Evolutionary conservation across 92 coral and sea anemone species (phyloP).

Genomic region (Galaxea fascicularis): DNA sequence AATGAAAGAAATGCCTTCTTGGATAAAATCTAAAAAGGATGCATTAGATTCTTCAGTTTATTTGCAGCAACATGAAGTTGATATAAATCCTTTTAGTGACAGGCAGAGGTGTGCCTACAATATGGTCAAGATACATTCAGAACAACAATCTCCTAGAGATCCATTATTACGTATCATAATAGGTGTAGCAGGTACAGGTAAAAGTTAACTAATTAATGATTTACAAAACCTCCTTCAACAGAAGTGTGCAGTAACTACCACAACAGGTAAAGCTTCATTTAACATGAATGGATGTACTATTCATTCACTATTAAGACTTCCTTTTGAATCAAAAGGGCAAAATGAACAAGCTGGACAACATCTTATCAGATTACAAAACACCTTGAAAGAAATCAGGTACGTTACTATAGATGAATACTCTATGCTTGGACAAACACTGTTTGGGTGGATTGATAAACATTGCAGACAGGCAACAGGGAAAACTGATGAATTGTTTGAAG

Average conservation of each 20-base stretch:
- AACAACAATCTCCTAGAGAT: conserved; percentile 44
- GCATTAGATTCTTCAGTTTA: too few relatives aligned
- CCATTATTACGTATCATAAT: conserved; percentile 44
- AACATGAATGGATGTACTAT: conserved; percentile 58
- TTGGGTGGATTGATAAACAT: conserved; percentile 64
- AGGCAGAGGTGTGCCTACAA: conserved; percentile 52
- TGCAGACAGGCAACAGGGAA: conserved; percentile 65
- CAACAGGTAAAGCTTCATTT: conserved; percentile 56
- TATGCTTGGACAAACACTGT: conserved; percentile 64
- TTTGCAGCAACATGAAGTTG: too few relatives aligned
- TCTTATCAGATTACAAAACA: conserved; percentile 48
- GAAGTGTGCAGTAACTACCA: conserved; percentile 31
- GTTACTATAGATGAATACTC: conserved; percentile 60
- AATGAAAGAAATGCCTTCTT: too few relatives aligned
- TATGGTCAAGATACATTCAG: conserved; percentile 45
- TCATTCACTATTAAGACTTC: conserved; percentile 58
- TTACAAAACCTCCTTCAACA: conserved; percentile 50
- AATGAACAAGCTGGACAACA: conserved; percentile 43
- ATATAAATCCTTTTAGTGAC: conserved; percentile 7
- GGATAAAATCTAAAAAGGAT: too few relatives aligned
- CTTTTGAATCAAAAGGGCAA: conserved; percentile 53
- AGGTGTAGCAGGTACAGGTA: conserved; percentile 61
- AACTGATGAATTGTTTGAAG: conserved; percentile 58
- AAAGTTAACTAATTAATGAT: conserved; percentile 55
- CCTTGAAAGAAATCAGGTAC: conserved; percentile 46